These are phyloP conservation scores for Thaleichthys pacificus DNA, from an alignment of 2,797 vertebrate genomes.

Conservation along the genomic window DNA sequence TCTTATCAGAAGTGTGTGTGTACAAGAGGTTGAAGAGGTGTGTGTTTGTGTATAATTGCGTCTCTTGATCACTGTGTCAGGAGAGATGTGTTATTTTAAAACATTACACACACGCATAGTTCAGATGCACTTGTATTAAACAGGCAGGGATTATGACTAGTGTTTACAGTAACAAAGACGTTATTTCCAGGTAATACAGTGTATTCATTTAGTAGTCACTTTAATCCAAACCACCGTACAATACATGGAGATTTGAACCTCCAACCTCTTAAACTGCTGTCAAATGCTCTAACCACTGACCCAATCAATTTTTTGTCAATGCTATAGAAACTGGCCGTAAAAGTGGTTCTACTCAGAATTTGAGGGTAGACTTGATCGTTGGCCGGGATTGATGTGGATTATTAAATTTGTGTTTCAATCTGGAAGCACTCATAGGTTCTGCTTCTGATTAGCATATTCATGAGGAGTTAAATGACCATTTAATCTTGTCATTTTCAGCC, in stretches of 20 bases:
- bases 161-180: no score
- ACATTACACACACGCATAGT: no score
- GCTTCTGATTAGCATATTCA: conserved; percentile 44
- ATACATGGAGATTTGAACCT: no score
- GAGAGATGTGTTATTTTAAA: background rate
- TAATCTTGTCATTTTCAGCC: background rate
- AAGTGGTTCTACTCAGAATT: background rate
- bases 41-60: background rate
- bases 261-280: no score
- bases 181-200: no score
- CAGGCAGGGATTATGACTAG: no score
- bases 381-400: background rate
- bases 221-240: no score
- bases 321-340: no score
- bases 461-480: background rate
- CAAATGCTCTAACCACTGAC: no score
- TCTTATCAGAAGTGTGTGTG: background rate
- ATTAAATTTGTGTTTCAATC: conserved; percentile 17
- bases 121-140: no score
- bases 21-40: background rate
- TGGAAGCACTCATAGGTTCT: conserved; percentile 32
- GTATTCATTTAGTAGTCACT: no score
- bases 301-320: no score
- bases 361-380: background rate
- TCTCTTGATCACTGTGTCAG: background rate